Base-by-base conservation (phyloP, 2,113 vertebrate genomes). In the Natator depressus region DNA sequence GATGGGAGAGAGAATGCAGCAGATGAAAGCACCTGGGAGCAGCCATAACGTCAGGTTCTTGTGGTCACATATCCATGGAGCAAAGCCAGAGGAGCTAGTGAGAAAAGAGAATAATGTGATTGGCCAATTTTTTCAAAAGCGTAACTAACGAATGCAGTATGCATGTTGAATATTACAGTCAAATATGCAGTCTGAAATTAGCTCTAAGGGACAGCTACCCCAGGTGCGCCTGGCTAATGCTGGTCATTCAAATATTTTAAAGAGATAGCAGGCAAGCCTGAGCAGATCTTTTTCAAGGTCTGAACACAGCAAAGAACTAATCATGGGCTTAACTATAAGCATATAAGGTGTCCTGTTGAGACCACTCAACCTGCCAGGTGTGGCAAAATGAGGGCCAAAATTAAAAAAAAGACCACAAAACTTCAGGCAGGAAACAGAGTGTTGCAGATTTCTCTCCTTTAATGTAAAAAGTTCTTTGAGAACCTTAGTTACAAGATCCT, bases 21-120 rank as follows among this genome's bases (percentile, higher is more conserved):
- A 90, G 87, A 94, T 89, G 87, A 65, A 89, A 89, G 76, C 93
- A 96, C 50, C 85, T 85, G 31, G 14, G 2, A 29, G 72, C 46
- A 87, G n/a, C 51, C n/a, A 49, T 84, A 49, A 82, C 0, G 84
- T 46, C n/a, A 25, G 85, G 86, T 86, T 59, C 51, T 25, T 42
- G 7, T 78, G 55, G 57, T 1, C 59, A 35, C 59, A 2, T 10
- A 10, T 55, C 31, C 27, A 14, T 2, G 75, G 89, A 8, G 31
- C 42, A 19, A 27, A 83, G 6, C 54, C 17, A 72, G 85, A 69
- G 53, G 14, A 80, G 46, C 69, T 85, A 93, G 25, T 13, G 78
- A 93, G 57, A 10, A 38, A 16, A 31, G 91, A 89, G 84, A 35
- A 80, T 1, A 50, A 86, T 57, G 9, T 76, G n/a, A 79, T 1